A percentile compares a stretch with the other conserved stretches of the same genome.
Evolutionary conservation across 2,888 invertebrate genomes (phyloP).

Genomic region (Drosophila cognata): DNA sequence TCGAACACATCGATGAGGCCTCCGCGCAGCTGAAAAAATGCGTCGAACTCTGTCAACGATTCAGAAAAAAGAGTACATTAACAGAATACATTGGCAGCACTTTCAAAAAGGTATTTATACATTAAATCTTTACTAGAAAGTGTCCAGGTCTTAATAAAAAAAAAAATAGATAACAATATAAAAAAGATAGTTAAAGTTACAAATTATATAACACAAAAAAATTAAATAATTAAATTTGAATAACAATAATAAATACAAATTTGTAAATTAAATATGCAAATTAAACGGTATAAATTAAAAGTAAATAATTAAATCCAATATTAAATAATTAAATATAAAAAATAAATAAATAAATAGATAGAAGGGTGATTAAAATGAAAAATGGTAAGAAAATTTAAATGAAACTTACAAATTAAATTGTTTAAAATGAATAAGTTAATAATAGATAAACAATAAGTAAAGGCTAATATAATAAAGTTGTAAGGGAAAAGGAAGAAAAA

Average conservation of each 20-base stretch:
- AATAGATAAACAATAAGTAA: not conserved
- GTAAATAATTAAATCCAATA: too few species aligned
- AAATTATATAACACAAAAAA: not conserved
- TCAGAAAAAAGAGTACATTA: conserved; percentile 86
- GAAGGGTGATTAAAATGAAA: too few species aligned
- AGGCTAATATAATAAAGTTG: not conserved
- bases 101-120: conserved; percentile 86
- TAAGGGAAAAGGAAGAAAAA: too few species aligned
- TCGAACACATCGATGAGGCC: conserved; percentile 93
- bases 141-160: not conserved
- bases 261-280: too few species aligned
- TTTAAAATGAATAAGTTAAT: not conserved
- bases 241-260: not conserved
- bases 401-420: not conserved
- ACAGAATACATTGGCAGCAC: conserved; percentile 93
- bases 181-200: not conserved
- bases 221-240: not conserved
- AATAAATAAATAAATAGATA: too few species aligned
- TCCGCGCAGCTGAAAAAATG: conserved; percentile 91
- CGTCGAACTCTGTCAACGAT: conserved; percentile 90
- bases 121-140: not conserved
- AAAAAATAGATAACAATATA: not conserved
- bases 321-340: too few species aligned
- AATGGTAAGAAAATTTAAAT: too few species aligned
- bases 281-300: too few species aligned